A percentile compares a stretch with the other conserved stretches of the same genome.
Evolutionary conservation across 1,140 invertebrate genomes (phyloP).

Genomic region (Meteorus sp.): DNA sequence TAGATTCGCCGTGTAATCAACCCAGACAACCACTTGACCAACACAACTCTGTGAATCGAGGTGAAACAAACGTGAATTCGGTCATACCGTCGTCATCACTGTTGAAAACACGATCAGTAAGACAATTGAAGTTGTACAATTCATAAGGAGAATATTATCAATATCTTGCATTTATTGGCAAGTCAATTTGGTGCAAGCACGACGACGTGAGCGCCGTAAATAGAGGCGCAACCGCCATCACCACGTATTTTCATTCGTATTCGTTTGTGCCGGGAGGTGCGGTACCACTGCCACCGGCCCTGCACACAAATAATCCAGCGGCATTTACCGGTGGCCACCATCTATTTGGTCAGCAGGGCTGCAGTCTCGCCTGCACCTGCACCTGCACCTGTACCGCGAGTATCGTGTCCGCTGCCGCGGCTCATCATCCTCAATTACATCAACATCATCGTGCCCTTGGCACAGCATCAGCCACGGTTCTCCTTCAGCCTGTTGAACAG

Average conservation of each 20-base stretch:
- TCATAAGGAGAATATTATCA: slow-evolving; percentile 4
- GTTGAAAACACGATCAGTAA: slow-evolving; percentile 17
- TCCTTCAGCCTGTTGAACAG: slow-evolving; percentile 55
- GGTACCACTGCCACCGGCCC: slow-evolving; percentile 50
- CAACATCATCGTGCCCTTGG: slow-evolving; percentile 44
- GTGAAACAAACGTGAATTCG: background rate
- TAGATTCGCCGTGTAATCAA: slow-evolving; percentile 21
- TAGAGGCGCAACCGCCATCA: slow-evolving; percentile 48
- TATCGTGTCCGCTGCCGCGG: slow-evolving; percentile 42
- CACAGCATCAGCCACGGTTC: slow-evolving; percentile 46
- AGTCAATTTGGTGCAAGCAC: background rate
- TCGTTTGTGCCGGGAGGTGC: slow-evolving; percentile 57
- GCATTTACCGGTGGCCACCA: slow-evolving; percentile 44
- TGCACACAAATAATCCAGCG: slow-evolving; percentile 42
- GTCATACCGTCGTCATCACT: slow-evolving; percentile 15
- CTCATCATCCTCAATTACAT: slow-evolving; percentile 40
- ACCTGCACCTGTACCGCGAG: slow-evolving; percentile 49
- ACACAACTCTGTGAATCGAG: slow-evolving; percentile 7
- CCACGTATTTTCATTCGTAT: slow-evolving; percentile 61
- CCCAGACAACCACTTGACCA: background rate
- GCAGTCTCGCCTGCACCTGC: slow-evolving; percentile 50
- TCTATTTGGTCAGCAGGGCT: slow-evolving; percentile 47
- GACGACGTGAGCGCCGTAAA: slow-evolving; percentile 39
- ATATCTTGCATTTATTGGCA: background rate
- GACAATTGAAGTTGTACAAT: slow-evolving; percentile 18